Evolutionary conservation across 2,797 vertebrate species (phyloP).

Genomic region (Brotula barbata): DNA sequence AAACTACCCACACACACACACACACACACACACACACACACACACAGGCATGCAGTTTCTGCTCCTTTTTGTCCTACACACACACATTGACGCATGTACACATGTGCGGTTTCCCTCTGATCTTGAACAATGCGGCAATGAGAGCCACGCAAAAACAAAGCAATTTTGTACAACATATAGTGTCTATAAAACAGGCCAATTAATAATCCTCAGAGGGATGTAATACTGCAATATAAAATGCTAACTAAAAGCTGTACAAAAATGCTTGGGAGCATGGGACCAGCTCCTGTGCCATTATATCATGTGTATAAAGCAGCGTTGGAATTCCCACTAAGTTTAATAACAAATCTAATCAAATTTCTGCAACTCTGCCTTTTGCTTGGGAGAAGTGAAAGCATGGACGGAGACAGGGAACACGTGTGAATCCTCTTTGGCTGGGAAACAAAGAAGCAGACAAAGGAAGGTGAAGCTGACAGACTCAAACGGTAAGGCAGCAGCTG

Average conservation of each 20-base stretch:
- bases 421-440: conserved; percentile 68
- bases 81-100: conserved; percentile 1
- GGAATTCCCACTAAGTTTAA: conserved; percentile 51
- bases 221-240: conserved; percentile 32
- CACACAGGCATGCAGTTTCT: conserved; percentile 43
- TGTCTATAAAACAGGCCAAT: not conserved
- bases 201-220: not conserved
- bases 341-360: conserved; percentile 63
- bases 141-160: conserved; percentile 6
- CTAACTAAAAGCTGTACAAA: conserved; percentile 38
- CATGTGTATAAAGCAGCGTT: conserved; percentile 41
- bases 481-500: conserved; percentile 47
- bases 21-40: conserved; percentile 9
- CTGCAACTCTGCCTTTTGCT: conserved; percentile 47
- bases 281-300: conserved; percentile 39
- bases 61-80: conserved; percentile 19
- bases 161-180: too few species aligned
- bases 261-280: conserved; percentile 22
- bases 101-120: conserved; percentile 23
- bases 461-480: conserved; percentile 72
- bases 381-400: conserved; percentile 45
- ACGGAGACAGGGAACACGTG: conserved; percentile 59
- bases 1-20: conserved; percentile 59
- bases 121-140: conserved; percentile 25
- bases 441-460: conserved; percentile 75